Evolutionary conservation across 2,797 vertebrate genomes (phyloP).

Genomic region (Gymnodraco acuticeps): DNA sequence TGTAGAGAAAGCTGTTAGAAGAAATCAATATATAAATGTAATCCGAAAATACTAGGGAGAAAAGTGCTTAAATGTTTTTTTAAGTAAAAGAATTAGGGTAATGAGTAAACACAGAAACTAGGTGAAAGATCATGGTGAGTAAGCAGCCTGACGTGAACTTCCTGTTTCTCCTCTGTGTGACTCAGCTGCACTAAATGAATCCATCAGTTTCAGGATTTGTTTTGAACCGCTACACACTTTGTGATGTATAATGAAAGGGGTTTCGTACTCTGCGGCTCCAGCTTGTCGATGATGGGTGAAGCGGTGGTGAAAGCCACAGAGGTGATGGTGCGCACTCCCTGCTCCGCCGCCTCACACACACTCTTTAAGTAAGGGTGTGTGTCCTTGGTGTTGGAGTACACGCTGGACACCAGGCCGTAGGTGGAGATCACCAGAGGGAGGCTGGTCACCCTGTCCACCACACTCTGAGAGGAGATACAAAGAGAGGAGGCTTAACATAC

Average conservation of each 20-base stretch:
- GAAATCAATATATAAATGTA: neutral
- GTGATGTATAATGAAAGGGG: neutral
- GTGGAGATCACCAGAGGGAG: conserved; percentile 93
- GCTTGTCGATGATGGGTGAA: conserved; percentile 89
- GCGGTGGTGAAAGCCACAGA: conserved; percentile 87
- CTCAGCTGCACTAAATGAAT: conserved; percentile 7
- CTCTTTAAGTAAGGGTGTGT: conserved; percentile 90
- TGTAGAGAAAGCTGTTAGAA: neutral
- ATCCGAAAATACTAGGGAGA: neutral
- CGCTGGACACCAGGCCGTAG: conserved; percentile 86
- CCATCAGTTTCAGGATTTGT: conserved; percentile 2
- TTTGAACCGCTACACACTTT: neutral
- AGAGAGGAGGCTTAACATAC: fast-evolving
- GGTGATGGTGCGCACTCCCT: conserved; percentile 89
- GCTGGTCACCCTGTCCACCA: conserved; percentile 88
- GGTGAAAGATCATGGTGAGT: conserved; percentile 61
- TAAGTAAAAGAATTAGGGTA: neutral
- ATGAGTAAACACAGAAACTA: conserved; percentile 27
- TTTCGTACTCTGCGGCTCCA: conserved; percentile 92
- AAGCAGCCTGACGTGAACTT: conserved; percentile 28
- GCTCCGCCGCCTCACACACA: conserved; percentile 92
- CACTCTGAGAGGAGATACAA: conserved; percentile 81
- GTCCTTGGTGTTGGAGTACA: conserved; percentile 90
- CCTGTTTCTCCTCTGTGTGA: conserved; percentile 42
- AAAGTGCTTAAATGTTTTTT: no score